Evolutionary conservation across 2,888 invertebrate genomes (phyloP).

Genomic region (Ophioninae sp.): DNA sequence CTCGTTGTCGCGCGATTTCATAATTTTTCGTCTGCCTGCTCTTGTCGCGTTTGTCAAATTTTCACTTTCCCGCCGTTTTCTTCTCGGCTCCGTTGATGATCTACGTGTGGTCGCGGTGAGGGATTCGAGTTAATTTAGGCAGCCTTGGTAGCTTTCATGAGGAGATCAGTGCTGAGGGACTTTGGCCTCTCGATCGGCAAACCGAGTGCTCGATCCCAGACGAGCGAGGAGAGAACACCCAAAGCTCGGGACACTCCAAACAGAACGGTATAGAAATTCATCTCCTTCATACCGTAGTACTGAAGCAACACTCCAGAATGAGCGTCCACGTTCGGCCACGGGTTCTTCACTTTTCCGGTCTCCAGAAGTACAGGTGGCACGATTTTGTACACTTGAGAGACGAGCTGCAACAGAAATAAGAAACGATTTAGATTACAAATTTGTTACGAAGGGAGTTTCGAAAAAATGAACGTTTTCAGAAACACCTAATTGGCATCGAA

Average conservation of each 20-base stretch:
- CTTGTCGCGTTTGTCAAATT: slow-evolving; percentile 19
- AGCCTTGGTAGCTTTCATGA: slow-evolving; percentile 78
- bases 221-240: slow-evolving; percentile 89
- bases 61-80: slow-evolving; percentile 28
- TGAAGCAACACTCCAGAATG: slow-evolving; percentile 91
- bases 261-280: slow-evolving; percentile 95
- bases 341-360: slow-evolving; percentile 98
- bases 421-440: background rate
- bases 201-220: slow-evolving; percentile 92
- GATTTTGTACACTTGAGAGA: slow-evolving; percentile 94
- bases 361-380: slow-evolving; percentile 95
- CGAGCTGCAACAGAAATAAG: slow-evolving; percentile 83
- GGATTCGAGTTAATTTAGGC: slow-evolving; percentile 67
- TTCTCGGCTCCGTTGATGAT: slow-evolving; percentile 31
- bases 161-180: slow-evolving; percentile 84
- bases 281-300: slow-evolving; percentile 93
- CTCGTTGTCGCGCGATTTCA: slow-evolving; percentile 5
- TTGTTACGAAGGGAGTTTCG: no score
- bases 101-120: slow-evolving; percentile 35
- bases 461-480: no score
- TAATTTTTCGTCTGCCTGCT: slow-evolving; percentile 9
- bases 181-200: slow-evolving; percentile 93
- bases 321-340: slow-evolving; percentile 99
- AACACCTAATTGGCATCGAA: no score
- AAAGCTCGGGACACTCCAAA: slow-evolving; percentile 94